A percentile compares a stretch with the other conserved stretches of the same genome.
phyloP scores from a whole-genome alignment of 23 tunicate genomes.

The Trididemnum clinides region DNA sequence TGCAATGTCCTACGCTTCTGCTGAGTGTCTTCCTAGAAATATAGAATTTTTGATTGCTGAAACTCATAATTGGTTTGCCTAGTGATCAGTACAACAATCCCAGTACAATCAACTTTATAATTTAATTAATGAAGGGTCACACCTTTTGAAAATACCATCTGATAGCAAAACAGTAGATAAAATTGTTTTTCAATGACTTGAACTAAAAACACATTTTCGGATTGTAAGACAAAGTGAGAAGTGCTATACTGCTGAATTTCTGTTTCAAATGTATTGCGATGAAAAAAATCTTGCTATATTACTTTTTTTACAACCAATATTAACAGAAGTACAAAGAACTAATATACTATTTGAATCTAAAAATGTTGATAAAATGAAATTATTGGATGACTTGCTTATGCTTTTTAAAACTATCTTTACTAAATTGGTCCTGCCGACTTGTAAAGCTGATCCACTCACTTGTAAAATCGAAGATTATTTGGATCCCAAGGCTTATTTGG shows the following conservation, averaged over 20 bases:
- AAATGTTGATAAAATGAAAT: neutral
- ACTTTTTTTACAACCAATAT: constrained; percentile 43
- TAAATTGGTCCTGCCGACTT: neutral
- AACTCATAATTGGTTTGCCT: constrained; percentile 54
- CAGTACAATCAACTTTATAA: constrained; percentile 34
- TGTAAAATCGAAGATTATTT: neutral
- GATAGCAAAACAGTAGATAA: constrained; percentile 11
- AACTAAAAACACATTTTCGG: constrained; percentile 45
- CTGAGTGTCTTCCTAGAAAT: constrained; percentile 24
- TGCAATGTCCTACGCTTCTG: constrained; percentile 12
- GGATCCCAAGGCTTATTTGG: neutral
- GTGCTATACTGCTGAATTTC: constrained; percentile 52
- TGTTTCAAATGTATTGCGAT: constrained; percentile 46
- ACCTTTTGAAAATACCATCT: constrained; percentile 8
- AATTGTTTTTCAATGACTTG: constrained; percentile 24
- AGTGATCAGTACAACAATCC: constrained; percentile 9
- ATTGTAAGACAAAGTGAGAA: constrained; percentile 24
- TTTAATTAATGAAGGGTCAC: constrained; percentile 16
- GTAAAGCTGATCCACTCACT: neutral
- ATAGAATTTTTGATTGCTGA: constrained; percentile 43
- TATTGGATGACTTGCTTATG: neutral
- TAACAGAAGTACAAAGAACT: constrained; percentile 30
- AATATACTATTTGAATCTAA: constrained; percentile 27
- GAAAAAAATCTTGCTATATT: constrained; percentile 22
- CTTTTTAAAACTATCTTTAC: neutral